These are phyloP conservation scores for Mirounga angustirostris DNA, from an alignment of 2,113 vertebrate genomes.

Conservation along the genomic window DNA sequence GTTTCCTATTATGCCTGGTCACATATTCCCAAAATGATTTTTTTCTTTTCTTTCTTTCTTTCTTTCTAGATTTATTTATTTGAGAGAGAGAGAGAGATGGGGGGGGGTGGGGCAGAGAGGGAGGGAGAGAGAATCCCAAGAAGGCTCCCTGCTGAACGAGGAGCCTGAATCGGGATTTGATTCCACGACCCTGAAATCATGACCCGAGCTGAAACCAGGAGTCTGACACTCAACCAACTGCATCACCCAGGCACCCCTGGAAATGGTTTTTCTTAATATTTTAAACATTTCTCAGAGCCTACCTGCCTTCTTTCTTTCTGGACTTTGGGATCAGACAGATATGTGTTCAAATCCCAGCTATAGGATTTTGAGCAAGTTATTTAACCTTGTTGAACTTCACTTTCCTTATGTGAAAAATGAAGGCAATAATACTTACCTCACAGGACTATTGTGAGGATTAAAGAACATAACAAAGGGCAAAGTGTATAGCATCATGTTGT, in stretches of 20 bases:
- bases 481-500: background rate
- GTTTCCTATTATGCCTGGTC: background rate
- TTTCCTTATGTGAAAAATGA: constrained; percentile 33
- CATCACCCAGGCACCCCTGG: too few relatives aligned
- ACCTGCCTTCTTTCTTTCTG: background rate
- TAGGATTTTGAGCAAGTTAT: background rate
- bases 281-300: background rate
- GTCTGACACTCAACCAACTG: too few relatives aligned
- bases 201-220: too few relatives aligned
- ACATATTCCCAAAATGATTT: background rate
- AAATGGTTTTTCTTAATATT: background rate
- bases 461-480: background rate
- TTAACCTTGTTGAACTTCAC: constrained; percentile 3
- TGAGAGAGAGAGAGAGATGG: too few relatives aligned
- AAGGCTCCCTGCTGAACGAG: too few relatives aligned
- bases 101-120: too few relatives aligned
- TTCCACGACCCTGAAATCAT: too few relatives aligned
- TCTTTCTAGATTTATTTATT: too few relatives aligned
- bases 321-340: background rate
- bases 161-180: too few relatives aligned
- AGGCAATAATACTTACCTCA: background rate
- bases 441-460: background rate
- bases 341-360: background rate
- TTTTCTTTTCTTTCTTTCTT: background rate
- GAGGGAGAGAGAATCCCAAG: too few relatives aligned